phyloP scores from a whole-genome alignment of 2,888 invertebrate species.

The Heliothis peltigera region DNA sequence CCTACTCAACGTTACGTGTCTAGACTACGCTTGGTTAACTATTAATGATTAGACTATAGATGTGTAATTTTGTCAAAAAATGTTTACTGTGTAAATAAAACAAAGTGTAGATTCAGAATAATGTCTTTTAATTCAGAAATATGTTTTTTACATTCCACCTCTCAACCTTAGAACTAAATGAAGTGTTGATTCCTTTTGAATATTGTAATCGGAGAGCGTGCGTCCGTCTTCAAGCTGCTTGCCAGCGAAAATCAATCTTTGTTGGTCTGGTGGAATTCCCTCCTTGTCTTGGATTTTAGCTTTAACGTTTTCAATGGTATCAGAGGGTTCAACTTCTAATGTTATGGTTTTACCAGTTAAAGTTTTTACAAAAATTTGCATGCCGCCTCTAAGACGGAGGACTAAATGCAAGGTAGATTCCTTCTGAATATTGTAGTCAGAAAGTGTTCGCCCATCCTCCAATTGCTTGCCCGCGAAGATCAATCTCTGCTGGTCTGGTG shows the following conservation, averaged over 20 bases:
- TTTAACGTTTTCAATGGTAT: constrained; percentile 58
- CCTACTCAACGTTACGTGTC: too few species aligned
- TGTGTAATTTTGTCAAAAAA: background rate
- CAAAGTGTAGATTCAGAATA: constrained; percentile 20
- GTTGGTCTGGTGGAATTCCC: constrained; percentile 58
- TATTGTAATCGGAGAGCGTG: constrained; percentile 48
- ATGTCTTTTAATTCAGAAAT: constrained; percentile 44
- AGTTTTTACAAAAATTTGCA: constrained; percentile 58
- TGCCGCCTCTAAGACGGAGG: constrained; percentile 52
- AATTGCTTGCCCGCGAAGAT: constrained; percentile 58
- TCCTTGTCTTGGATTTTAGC: constrained; percentile 60
- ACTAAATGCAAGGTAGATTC: constrained; percentile 51
- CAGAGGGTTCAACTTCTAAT: constrained; percentile 46
- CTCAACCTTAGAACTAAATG: constrained; percentile 77
- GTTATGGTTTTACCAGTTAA: constrained; percentile 57
- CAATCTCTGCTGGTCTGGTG: constrained; percentile 55
- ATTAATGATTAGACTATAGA: too few species aligned
- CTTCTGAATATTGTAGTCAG: constrained; percentile 55
- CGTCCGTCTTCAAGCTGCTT: constrained; percentile 56
- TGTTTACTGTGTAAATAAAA: constrained; percentile 11
- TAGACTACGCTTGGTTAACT: too few species aligned
- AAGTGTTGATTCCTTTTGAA: constrained; percentile 71
- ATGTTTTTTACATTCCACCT: constrained; percentile 52
- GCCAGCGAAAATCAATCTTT: constrained; percentile 55
- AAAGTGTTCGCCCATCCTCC: constrained; percentile 48